A percentile compares a stretch with the other conserved stretches of the same genome.
These are phyloP conservation scores for Nomada ferruginata DNA, from an alignment of 2,888 invertebrate genomes.

Conservation along the genomic window DNA sequence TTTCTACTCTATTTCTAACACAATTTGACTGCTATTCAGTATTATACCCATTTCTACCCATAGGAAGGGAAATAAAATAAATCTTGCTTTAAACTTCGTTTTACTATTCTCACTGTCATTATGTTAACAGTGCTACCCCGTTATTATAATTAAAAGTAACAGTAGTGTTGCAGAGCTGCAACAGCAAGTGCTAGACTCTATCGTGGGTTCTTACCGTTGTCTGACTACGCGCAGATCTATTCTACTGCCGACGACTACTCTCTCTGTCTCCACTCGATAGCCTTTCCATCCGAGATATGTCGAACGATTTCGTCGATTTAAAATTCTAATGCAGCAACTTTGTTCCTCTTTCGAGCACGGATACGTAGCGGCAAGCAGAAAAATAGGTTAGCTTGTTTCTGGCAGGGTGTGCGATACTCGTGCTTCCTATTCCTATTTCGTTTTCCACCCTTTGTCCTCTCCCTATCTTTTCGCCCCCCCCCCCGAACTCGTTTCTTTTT, in stretches of 20 bases:
- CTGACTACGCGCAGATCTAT: constrained; percentile 19
- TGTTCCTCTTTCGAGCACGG: constrained; percentile 49
- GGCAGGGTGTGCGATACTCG: constrained; percentile 2
- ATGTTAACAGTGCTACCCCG: neutral
- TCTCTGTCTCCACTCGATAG: neutral
- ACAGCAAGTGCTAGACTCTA: neutral
- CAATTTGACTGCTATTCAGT: too few species aligned
- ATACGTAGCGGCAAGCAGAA: constrained; percentile 64
- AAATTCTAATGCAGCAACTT: constrained; percentile 78
- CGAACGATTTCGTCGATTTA: constrained; percentile 75
- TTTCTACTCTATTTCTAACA: neutral
- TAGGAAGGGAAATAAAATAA: neutral
- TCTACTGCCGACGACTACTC: constrained; percentile 22
- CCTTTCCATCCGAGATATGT: constrained; percentile 4
- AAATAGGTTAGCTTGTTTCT: constrained; percentile 65
- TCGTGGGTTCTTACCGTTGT: neutral
- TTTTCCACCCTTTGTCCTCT: constrained; percentile 17
- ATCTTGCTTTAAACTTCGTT: neutral
- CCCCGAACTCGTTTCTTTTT: neutral
- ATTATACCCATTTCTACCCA: too few species aligned
- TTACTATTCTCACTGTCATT: neutral
- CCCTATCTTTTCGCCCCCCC: neutral
- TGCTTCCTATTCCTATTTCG: constrained; percentile 18
- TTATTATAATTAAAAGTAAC: constrained; percentile 22
- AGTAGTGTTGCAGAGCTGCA: constrained; percentile 3